These are phyloP conservation scores for Argynnis bischoffii DNA, from an alignment of 2,888 invertebrate genomes.

Conservation along the genomic window DNA sequence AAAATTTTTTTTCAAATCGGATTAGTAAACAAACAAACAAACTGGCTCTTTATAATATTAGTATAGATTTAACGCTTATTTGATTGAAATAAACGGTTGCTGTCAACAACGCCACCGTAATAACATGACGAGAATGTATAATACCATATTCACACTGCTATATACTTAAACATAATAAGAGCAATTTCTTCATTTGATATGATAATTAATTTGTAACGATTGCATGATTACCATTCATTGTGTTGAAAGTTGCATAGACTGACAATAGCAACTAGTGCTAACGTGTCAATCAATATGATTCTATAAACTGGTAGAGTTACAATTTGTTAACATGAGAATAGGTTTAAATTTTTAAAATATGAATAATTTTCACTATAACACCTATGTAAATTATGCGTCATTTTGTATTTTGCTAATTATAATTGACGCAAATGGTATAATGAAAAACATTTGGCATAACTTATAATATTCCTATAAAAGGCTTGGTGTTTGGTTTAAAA, in stretches of 20 bases:
- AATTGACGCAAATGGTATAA: slow-evolving; percentile 30
- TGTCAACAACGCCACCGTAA: too few species aligned
- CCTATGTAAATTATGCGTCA: slow-evolving; percentile 10
- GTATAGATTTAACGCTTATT: too few species aligned
- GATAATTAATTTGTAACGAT: slow-evolving; percentile 53
- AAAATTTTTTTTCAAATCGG: too few species aligned
- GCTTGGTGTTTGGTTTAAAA: not conserved
- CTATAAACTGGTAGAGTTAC: not conserved
- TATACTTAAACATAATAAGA: slow-evolving; percentile 19
- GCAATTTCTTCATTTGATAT: slow-evolving; percentile 47
- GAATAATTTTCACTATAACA: slow-evolving; percentile 7
- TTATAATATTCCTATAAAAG: not conserved
- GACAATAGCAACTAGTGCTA: slow-evolving; percentile 46
- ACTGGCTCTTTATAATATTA: too few species aligned
- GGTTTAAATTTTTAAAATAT: slow-evolving; percentile 4
- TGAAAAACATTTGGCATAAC: slow-evolving; percentile 10
- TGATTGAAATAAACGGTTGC: too few species aligned
- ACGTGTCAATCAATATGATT: slow-evolving; percentile 14
- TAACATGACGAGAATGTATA: too few species aligned
- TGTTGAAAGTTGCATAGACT: slow-evolving; percentile 44
- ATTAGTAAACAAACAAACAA: too few species aligned
- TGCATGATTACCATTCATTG: slow-evolving; percentile 44
- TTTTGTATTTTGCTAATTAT: not conserved
- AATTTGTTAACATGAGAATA: not conserved
- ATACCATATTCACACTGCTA: too few species aligned